Base-by-base conservation (phyloP, 2,888 invertebrate species). In the Lepidocyrtoides sp. region DNA sequence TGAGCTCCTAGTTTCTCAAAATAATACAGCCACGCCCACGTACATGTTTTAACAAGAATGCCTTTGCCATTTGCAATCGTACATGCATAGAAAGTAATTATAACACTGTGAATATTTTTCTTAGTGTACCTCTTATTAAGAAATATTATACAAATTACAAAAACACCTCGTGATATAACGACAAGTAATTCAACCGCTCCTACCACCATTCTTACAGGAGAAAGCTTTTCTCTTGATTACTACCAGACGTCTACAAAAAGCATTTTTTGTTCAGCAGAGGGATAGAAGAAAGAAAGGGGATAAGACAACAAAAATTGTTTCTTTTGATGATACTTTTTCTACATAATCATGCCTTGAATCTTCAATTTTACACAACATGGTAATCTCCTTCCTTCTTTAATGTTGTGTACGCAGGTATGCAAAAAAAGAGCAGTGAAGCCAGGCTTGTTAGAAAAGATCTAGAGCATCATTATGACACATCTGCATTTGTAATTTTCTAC, bases 171-270 rank as follows among this genome's bases (percentile, higher is more conserved):
- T n/a, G n/a, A 57, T 57, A 57, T 81, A 57, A 57, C 57, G 57
- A 81, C 57, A 81, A 54, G 36, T n/a, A 57, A 29, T 81, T 82
- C 66, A 44, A 48, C 48, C 66, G n/a, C 63, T 83, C 83, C 66
- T 23, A 26, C 44, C n/a, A 66, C 32, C 66, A 12, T 23, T 14
- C 83, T 83, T 66, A 48, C 5, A 12, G 8, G 57, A 54, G 48
- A 79, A 83, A 66, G 66, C 83, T 26, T 63, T 82, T 82, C 23
- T 14, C 83, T 48, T 83, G 83, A 83, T 83, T 83, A 66, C 48
- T 63, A 57, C 51, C 26, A 12, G 10, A 44, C 12, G 10, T 26
- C n/a, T 66, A 66, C 44, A 48, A 3, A 82, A 48, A n/a, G n/a
- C 32, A 66, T n/a, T 66, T n/a, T 66, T 12, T 23, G 20, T 17